Conservation (phyloP, 92 coral and sea anemone species). For the Blastomussa wellsi region DNA sequence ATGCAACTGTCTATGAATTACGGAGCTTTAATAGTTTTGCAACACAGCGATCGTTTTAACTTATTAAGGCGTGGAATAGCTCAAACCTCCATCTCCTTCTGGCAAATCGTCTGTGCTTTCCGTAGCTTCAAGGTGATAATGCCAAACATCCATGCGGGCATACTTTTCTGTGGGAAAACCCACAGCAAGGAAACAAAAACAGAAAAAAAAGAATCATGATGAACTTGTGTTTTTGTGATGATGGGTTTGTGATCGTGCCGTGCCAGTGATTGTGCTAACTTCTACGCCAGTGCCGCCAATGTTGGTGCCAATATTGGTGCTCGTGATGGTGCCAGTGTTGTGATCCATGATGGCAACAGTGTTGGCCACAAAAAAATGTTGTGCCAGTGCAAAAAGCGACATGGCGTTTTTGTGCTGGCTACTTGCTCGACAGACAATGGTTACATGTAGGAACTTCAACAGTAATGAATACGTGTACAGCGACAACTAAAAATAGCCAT, state of each 20-base stretch:
- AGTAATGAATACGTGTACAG: neutral
- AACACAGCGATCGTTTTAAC: neutral
- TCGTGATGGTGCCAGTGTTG: conserved; percentile 9
- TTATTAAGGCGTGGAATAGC: neutral
- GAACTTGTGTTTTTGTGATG: neutral
- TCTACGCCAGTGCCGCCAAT: neutral
- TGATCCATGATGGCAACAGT: neutral
- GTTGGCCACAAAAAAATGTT: neutral
- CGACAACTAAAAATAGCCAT: too few species aligned
- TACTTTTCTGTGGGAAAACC: conserved; percentile 25
- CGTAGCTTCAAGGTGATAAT: conserved; percentile 38
- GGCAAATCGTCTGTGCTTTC: conserved; percentile 8
- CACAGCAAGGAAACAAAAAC: conserved; percentile 11
- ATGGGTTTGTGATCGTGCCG: neutral
- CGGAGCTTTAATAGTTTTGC: neutral
- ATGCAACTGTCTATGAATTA: neutral
- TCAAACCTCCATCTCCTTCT: conserved; percentile 36
- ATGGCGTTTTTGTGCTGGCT: neutral
- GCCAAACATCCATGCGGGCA: conserved; percentile 42
- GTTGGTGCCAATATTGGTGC: conserved; percentile 4
- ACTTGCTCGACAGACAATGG: neutral
- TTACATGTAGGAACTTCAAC: neutral
- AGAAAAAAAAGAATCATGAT: neutral
- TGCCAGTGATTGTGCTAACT: conserved; percentile 15
- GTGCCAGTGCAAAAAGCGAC: neutral